phyloP scores from a whole-genome alignment of 2,888 invertebrate genomes.

The Andricus quercusramuli region DNA sequence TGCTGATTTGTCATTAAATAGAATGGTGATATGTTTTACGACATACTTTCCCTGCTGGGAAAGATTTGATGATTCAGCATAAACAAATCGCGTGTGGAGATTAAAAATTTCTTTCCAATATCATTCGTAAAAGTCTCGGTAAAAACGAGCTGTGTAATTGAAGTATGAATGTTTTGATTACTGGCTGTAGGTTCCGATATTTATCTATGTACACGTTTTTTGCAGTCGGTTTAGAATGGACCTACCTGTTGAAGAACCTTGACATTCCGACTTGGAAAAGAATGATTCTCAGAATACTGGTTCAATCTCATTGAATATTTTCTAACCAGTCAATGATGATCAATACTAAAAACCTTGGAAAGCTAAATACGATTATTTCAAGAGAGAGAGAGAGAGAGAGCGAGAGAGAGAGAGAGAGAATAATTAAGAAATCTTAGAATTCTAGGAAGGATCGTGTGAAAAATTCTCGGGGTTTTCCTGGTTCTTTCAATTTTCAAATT shows the following conservation, averaged over 20 bases:
- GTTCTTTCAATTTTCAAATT: too few species aligned
- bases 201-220: neutral
- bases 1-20: constrained; percentile 25
- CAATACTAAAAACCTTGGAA: constrained; percentile 5
- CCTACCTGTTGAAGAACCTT: constrained; percentile 31
- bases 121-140: neutral
- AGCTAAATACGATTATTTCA: neutral
- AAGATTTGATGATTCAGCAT: constrained; percentile 18
- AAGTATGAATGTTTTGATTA: neutral
- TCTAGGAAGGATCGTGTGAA: too few species aligned
- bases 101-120: neutral
- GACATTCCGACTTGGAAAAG: constrained; percentile 24
- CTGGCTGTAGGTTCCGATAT: neutral
- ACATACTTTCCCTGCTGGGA: constrained; percentile 8
- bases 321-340: neutral
- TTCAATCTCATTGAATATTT: constrained; percentile 18
- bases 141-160: neutral
- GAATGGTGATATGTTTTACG: constrained; percentile 5
- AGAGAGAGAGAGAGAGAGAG: too few species aligned
- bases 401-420: too few species aligned
- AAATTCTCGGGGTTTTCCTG: too few species aligned
- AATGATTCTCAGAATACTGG: constrained; percentile 10
- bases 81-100: neutral
- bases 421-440: too few species aligned
- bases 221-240: constrained; percentile 4